Evolutionary conservation across 2,888 invertebrate species (phyloP).

Genomic region (Acutogordius australiensis): DNA sequence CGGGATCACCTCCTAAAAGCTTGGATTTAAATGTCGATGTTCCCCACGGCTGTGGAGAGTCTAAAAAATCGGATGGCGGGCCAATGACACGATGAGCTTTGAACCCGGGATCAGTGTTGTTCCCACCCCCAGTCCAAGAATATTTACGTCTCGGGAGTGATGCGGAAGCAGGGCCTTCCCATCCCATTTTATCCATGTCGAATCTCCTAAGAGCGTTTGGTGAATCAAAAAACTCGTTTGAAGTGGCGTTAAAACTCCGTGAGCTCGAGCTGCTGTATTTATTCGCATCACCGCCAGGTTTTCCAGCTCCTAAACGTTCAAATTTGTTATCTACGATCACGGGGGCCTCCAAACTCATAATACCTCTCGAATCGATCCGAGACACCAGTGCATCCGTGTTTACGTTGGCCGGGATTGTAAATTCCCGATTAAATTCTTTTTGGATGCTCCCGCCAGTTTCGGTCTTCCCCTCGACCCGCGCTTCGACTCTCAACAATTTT

Average conservation of each 20-base stretch:
- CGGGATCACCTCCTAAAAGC: too few species aligned
- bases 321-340: background rate
- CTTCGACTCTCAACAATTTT: background rate
- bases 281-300: background rate
- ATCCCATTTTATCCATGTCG: background rate
- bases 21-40: too few species aligned
- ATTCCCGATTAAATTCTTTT: constrained; percentile 6
- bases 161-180: too few species aligned
- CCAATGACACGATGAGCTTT: background rate
- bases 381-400: background rate
- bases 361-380: background rate
- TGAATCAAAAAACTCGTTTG: background rate
- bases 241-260: background rate
- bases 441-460: background rate
- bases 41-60: background rate
- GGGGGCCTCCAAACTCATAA: constrained; percentile 6
- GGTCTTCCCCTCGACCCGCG: background rate
- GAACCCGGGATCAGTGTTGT: too few species aligned
- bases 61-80: background rate
- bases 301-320: background rate
- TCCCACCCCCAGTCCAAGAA: background rate
- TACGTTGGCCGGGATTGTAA: constrained; percentile 8
- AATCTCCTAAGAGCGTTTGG: background rate
- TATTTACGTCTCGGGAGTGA: background rate
- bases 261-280: background rate